phyloP scores from a whole-genome alignment of 2,888 invertebrate genomes.

The Platerodrilus igneus region DNA sequence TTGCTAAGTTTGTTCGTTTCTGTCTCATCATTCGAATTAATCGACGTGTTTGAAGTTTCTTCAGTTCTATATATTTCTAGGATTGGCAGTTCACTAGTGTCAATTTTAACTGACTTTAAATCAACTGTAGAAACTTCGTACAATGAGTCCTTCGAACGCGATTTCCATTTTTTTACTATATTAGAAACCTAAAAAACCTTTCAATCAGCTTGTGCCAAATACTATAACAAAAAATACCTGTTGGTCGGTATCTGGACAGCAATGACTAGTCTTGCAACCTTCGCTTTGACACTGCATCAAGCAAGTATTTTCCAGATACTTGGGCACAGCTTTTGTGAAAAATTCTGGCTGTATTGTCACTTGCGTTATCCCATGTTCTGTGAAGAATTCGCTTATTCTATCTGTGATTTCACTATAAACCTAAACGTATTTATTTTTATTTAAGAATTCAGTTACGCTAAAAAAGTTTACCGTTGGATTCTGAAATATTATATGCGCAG shows the following conservation, averaged over 20 bases:
- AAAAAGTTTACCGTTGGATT: slow-evolving; percentile 54
- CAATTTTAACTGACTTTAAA: slow-evolving; percentile 12
- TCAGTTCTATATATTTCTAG: too few species aligned
- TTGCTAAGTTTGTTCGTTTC: too few species aligned
- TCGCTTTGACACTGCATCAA: slow-evolving; percentile 47
- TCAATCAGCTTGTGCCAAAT: background rate
- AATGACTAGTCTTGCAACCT: slow-evolving; percentile 46
- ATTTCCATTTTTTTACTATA: slow-evolving; percentile 13
- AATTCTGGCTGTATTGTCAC: slow-evolving; percentile 89
- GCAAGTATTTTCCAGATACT: too few species aligned
- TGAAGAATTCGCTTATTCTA: slow-evolving; percentile 68
- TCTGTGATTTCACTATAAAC: slow-evolving; percentile 56
- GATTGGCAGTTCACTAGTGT: slow-evolving; percentile 9
- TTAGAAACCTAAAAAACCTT: slow-evolving; percentile 7
- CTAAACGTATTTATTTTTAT: too few species aligned
- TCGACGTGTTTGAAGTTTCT: too few species aligned
- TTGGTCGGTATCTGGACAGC: slow-evolving; percentile 39
- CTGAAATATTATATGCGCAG: slow-evolving; percentile 74
- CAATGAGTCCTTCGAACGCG: slow-evolving; percentile 9
- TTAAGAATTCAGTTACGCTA: slow-evolving; percentile 6
- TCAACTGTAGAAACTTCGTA: slow-evolving; percentile 5
- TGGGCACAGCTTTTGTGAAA: slow-evolving; percentile 38
- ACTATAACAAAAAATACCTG: slow-evolving; percentile 7
- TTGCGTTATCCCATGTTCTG: slow-evolving; percentile 74
- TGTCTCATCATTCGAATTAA: too few species aligned